These are phyloP conservation scores for Antechinus flavipes DNA, from an alignment of 2,113 vertebrate species.

Conservation along the genomic window DNA sequence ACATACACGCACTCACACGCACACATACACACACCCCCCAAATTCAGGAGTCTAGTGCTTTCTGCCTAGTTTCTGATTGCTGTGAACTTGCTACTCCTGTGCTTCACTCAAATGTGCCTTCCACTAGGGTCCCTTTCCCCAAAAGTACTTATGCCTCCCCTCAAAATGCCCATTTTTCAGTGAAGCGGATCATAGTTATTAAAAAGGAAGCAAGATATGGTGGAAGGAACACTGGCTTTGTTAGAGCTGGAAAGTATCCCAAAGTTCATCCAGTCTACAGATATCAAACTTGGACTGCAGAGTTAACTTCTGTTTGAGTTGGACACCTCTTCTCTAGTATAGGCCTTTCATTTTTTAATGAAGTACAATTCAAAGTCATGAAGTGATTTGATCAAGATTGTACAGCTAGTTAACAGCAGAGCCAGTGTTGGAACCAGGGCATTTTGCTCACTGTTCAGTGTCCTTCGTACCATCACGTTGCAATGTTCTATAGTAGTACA, in stretches of 20 bases:
- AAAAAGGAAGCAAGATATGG: background rate
- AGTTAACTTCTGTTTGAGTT: background rate
- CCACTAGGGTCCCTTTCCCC: background rate
- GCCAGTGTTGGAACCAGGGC: background rate
- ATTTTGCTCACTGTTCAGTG: background rate
- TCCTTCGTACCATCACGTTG: background rate
- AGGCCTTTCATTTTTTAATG: background rate
- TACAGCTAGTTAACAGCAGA: too few relatives aligned
- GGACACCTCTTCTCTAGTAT: background rate
- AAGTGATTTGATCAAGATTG: background rate
- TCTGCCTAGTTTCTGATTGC: too few relatives aligned
- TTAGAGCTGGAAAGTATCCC: background rate
- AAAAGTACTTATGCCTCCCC: too few relatives aligned
- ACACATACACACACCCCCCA: too few relatives aligned
- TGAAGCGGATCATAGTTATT: background rate
- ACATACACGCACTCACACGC: too few relatives aligned
- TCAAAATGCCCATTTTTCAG: background rate
- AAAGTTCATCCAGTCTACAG: background rate
- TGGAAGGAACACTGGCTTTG: too few relatives aligned
- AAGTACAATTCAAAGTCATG: background rate
- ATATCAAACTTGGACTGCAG: background rate
- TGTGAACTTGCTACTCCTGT: too few relatives aligned
- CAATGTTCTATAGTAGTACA: background rate
- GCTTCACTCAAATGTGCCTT: too few relatives aligned
- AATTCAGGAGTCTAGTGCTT: too few relatives aligned